A percentile compares a stretch with the other conserved stretches of the same genome.
phyloP scores from a whole-genome alignment of 2,113 vertebrate genomes.

The Lepisosteus osseus region DNA sequence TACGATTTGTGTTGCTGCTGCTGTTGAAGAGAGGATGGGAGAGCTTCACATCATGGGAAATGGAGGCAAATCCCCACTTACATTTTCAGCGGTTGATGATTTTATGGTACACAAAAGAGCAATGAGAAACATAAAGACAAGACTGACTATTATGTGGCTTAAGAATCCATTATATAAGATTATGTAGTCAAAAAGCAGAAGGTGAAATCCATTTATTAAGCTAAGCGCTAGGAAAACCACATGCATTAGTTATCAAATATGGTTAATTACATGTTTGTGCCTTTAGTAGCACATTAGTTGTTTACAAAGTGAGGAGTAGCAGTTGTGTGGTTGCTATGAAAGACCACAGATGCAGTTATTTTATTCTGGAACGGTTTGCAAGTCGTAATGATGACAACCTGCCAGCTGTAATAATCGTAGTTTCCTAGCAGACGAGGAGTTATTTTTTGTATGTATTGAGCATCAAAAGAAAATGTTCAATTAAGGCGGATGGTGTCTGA shows the following conservation, averaged over 20 bases:
- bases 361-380: constrained; percentile 11
- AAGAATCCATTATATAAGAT: too few species aligned
- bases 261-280: neutral
- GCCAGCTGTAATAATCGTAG: constrained; percentile 17
- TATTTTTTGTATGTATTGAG: neutral
- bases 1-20: too few species aligned
- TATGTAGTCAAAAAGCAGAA: neutral
- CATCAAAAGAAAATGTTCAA: neutral
- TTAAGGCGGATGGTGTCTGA: neutral
- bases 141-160: too few species aligned
- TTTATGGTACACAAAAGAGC: too few species aligned
- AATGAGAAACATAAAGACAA: too few species aligned
- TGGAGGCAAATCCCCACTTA: too few species aligned
- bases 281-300: neutral
- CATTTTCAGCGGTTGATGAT: too few species aligned
- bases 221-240: neutral
- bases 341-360: constrained; percentile 3
- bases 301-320: neutral
- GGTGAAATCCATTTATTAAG: neutral
- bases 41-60: too few species aligned
- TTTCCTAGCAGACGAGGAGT: neutral
- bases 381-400: neutral
- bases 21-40: too few species aligned
- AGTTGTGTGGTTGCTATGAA: neutral
- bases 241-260: neutral